phyloP scores from a whole-genome alignment of 2,113 vertebrate genomes.

The Stomatorhinus ivindoensis region DNA sequence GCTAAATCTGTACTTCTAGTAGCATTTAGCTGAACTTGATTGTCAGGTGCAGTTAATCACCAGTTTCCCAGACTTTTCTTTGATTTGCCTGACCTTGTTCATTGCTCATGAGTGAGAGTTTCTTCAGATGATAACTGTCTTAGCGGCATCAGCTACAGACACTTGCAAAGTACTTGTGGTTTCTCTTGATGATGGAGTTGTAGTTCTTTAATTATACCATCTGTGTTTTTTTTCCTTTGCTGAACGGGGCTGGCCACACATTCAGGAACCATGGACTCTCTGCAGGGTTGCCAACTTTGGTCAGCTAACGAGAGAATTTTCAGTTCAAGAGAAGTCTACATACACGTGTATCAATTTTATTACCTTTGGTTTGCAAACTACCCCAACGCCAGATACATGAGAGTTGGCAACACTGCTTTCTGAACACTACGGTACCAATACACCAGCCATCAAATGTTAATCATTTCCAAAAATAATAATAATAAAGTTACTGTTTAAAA shows the following conservation, averaged over 20 bases:
- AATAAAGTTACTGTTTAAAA: background rate
- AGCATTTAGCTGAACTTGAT: background rate
- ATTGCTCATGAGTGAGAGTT: background rate
- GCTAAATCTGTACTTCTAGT: background rate
- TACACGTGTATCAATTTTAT: too few species aligned
- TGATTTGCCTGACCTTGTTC: too few species aligned
- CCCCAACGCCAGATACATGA: too few species aligned
- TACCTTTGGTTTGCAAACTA: too few species aligned
- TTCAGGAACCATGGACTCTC: background rate
- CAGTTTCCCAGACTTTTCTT: background rate
- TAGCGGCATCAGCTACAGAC: background rate
- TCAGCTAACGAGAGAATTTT: too few species aligned
- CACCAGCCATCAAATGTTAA: background rate
- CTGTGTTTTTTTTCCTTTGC: background rate
- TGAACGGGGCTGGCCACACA: background rate
- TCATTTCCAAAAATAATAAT: background rate
- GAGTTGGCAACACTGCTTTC: background rate
- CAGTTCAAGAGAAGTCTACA: too few species aligned
- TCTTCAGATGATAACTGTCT: background rate
- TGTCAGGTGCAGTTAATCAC: background rate
- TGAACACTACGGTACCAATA: background rate
- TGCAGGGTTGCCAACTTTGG: too few species aligned
- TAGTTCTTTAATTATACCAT: background rate
- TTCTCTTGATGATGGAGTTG: background rate
- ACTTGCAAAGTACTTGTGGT: background rate